Evolutionary conservation across 2,797 vertebrate species (phyloP).

Genomic region (Poecile montanus): DNA sequence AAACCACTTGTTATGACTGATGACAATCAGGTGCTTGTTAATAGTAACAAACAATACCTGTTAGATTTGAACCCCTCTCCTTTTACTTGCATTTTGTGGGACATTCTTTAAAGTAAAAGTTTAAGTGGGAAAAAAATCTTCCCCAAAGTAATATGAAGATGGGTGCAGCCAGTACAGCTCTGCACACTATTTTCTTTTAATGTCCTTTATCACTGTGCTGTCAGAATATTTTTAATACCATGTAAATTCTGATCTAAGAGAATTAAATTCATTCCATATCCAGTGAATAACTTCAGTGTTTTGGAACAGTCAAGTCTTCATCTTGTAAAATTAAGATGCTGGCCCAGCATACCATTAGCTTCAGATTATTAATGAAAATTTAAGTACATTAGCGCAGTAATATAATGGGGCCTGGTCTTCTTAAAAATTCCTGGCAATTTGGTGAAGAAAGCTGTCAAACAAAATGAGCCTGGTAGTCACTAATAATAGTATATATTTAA

Average conservation of each 20-base stretch:
- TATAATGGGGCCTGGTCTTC: background rate
- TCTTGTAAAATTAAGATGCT: conserved; percentile 25
- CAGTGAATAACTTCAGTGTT: background rate
- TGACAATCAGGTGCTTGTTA: background rate
- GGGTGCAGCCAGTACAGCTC: background rate
- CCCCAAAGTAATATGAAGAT: background rate
- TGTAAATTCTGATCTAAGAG: conserved; percentile 14
- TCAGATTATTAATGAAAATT: conserved; percentile 8
- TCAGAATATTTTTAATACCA: conserved; percentile 32
- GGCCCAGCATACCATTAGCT: background rate
- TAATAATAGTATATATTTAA: background rate
- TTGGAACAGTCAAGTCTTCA: background rate
- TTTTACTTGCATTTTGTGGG: background rate
- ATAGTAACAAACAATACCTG: background rate
- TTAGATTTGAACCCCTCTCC: background rate
- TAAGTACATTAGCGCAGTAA: background rate
- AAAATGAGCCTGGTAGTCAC: background rate
- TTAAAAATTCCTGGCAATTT: background rate
- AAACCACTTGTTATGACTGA: background rate
- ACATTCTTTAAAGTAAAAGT: background rate
- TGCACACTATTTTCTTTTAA: background rate
- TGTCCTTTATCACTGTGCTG: background rate
- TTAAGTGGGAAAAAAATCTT: background rate
- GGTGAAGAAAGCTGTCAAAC: background rate
- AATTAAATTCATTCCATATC: background rate